phyloP scores from a whole-genome alignment of 2,797 vertebrate species.

The Bradypus variegatus region DNA sequence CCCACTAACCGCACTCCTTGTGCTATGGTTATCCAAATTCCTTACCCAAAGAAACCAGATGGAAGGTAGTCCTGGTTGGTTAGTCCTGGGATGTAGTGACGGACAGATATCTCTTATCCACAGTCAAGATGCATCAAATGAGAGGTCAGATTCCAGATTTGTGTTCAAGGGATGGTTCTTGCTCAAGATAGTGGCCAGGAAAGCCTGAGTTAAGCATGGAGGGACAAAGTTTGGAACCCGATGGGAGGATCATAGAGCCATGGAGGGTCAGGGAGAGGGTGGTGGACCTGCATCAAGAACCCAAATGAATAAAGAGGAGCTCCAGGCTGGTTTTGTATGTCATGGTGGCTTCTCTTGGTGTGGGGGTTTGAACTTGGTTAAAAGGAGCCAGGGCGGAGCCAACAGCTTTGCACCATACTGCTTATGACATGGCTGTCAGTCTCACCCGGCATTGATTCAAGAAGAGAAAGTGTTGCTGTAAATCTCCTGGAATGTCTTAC shows the following conservation, averaged over 20 bases:
- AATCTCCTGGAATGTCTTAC: background rate
- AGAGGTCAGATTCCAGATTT: background rate
- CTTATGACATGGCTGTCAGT: background rate
- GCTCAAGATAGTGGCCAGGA: background rate
- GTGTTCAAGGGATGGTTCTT: background rate
- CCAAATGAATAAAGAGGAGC: background rate
- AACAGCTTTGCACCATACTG: accelerated
- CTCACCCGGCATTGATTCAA: background rate
- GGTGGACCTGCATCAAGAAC: background rate
- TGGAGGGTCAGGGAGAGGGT: background rate
- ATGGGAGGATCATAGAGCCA: background rate
- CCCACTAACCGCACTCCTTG: background rate
- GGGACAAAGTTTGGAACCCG: background rate
- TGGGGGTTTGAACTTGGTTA: background rate
- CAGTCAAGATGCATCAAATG: background rate
- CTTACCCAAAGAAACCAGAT: background rate
- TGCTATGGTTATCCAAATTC: background rate
- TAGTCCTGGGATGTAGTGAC: background rate
- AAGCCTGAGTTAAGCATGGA: background rate
- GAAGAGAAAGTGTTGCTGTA: background rate
- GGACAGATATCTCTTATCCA: background rate
- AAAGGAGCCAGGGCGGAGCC: background rate
- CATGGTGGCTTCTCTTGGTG: background rate
- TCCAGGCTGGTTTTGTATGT: background rate
- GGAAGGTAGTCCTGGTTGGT: background rate